Conservation (phyloP, 2,113 vertebrate genomes). For the Tyrannus savana region DNA sequence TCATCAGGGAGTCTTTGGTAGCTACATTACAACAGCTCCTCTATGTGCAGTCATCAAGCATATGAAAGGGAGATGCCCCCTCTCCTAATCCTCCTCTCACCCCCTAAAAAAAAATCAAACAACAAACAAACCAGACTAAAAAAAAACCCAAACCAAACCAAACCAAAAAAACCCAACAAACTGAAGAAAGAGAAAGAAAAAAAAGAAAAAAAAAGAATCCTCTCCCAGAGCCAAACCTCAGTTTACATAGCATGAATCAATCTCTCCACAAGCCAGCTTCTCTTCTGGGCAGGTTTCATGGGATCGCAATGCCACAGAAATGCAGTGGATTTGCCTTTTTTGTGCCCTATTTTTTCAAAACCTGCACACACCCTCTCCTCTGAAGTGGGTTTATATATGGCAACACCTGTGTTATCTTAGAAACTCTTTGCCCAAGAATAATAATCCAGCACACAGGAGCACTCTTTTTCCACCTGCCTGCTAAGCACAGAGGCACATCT, state of each 20-base stretch:
- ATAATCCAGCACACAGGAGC: not conserved
- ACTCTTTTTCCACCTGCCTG: not conserved
- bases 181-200: too few relatives aligned
- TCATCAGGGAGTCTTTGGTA: not conserved
- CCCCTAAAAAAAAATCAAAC: too few relatives aligned
- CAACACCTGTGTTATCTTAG: constrained; percentile 22
- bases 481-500: not conserved
- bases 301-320: not conserved
- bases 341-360: not conserved
- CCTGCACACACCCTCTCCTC: not conserved
- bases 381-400: not conserved
- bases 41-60: not conserved
- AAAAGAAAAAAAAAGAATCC: not conserved
- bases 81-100: not conserved
- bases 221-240: not conserved
- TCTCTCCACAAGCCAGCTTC: not conserved
- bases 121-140: too few relatives aligned
- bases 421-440: constrained; percentile 20
- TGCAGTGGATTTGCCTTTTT: not conserved
- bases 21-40: constrained; percentile 8
- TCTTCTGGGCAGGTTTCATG: not conserved
- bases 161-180: too few relatives aligned
- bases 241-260: not conserved
- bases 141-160: too few relatives aligned
- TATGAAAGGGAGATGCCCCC: not conserved